These are phyloP conservation scores for Holocentrus rufus DNA, from an alignment of 2,797 vertebrate genomes.

Conservation along the genomic window DNA sequence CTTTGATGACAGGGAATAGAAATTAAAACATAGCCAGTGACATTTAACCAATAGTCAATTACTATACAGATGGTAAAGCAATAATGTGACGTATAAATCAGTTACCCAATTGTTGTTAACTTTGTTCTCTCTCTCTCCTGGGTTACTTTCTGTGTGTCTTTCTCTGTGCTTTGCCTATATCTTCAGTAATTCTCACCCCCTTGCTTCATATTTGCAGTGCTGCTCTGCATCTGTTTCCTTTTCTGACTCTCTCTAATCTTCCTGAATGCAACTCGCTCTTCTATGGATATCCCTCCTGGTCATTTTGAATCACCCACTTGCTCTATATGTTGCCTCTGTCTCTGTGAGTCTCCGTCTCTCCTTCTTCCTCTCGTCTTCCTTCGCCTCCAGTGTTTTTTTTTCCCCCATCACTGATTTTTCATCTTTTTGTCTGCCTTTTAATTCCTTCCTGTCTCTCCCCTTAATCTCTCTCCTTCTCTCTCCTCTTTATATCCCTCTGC, in stretches of 20 bases:
- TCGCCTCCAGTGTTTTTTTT: slow-evolving; percentile 32
- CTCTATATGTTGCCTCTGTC: slow-evolving; percentile 1
- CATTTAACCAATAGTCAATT: too few relatives aligned
- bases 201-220: background rate
- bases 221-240: background rate
- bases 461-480: background rate
- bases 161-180: too few relatives aligned
- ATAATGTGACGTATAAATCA: background rate
- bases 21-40: too few relatives aligned
- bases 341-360: background rate
- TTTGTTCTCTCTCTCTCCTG: background rate
- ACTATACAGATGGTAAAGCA: background rate
- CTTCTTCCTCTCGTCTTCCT: background rate
- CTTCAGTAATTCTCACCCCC: too few relatives aligned
- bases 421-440: slow-evolving; percentile 37
- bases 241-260: background rate
- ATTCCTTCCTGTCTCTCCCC: slow-evolving; percentile 14
- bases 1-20: background rate
- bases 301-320: slow-evolving; percentile 13
- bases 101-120: background rate
- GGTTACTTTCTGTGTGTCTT: background rate
- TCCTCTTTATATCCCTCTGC: background rate
- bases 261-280: slow-evolving; percentile 14
- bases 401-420: background rate
- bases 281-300: slow-evolving; percentile 31